Conservation (phyloP, 1,140 invertebrate genomes). For the Macrosteles quadrilineatus region DNA sequence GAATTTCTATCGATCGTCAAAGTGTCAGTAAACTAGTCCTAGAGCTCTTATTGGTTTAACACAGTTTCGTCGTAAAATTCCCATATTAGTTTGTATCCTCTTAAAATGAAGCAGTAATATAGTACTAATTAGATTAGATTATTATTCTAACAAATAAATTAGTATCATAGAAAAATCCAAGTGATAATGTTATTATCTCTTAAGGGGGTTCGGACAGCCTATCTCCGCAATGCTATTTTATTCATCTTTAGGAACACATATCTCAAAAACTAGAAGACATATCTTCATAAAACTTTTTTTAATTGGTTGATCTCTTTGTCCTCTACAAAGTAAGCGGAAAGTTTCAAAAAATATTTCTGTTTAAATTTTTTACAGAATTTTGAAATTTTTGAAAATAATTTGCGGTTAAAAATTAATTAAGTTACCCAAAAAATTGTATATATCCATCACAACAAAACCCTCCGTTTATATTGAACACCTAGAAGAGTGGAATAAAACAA, state of each 20-base stretch:
- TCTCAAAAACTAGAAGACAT: not conserved
- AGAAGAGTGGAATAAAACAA: not conserved
- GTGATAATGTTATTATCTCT: too few species aligned
- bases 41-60: too few species aligned
- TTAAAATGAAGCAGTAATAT: too few species aligned
- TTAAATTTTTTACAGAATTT: not conserved
- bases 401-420: not conserved
- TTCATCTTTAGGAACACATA: conserved; percentile 3
- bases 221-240: conserved; percentile 10
- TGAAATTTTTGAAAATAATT: not conserved
- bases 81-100: too few species aligned
- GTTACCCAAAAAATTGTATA: not conserved
- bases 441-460: not conserved
- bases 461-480: not conserved
- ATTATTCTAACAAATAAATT: too few species aligned
- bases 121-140: too few species aligned
- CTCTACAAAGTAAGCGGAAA: not conserved
- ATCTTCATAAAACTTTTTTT: not conserved
- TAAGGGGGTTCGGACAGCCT: not conserved
- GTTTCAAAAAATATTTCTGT: not conserved
- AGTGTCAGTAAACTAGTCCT: too few species aligned
- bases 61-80: too few species aligned
- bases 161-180: too few species aligned
- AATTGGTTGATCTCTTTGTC: not conserved
- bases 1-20: too few species aligned